Evolutionary conservation across 2,888 invertebrate genomes (phyloP), one percentile per base, ranked within the genome.

Genomic region (Cheilosia grossa): DNA sequence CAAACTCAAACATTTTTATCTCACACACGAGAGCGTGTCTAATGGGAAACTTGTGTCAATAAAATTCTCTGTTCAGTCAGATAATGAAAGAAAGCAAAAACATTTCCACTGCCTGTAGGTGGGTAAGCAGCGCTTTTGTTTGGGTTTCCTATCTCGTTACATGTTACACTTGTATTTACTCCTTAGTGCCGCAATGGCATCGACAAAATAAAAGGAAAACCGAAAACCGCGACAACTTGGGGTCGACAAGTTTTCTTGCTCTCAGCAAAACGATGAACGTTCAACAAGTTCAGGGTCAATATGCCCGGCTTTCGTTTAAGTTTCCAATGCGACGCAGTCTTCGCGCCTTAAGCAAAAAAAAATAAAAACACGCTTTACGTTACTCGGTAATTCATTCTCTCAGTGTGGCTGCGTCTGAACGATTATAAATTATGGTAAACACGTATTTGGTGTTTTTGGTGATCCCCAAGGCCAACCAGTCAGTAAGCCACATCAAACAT

Each of bases 11-110:
- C 64, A 80, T 7, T 67, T 85, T 70, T 81, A 81, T 81, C 61
- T 81, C 70, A 13, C 24, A 21, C 51, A 27, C 66, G 56, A 63
- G 59, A 44, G 63, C 33, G 13, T 61, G 44, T 70, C 79, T 69
- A 80, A 80, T 75, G 80, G 80, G 64, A 80, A 70, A 80, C 83
- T 83, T 70, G 80, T 83, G 83, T 83, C 80, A 80, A 74, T 83
- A 74, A 64, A 66, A 66, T 61, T 72, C 51, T 40, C 40, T 53
- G 51, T 53, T 61, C 30, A 21, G 30, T 51, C 59, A 49, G 59
- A 72, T 72, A 59, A 37, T 19, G n/a, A 40, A 21, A 53, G 53
- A 53, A 53, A 42, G 6, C 44, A 47, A 4, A 37, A 40, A 40
- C 5, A 27, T 21, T 44, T 13, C 19, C 27, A 63, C 44, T 42